Percentiles rank a stretch among this genome's conserved stretches.
These are phyloP conservation scores for Montipora capricornis DNA, from an alignment of 64 coral and sea anemone genomes.

Conservation along the genomic window DNA sequence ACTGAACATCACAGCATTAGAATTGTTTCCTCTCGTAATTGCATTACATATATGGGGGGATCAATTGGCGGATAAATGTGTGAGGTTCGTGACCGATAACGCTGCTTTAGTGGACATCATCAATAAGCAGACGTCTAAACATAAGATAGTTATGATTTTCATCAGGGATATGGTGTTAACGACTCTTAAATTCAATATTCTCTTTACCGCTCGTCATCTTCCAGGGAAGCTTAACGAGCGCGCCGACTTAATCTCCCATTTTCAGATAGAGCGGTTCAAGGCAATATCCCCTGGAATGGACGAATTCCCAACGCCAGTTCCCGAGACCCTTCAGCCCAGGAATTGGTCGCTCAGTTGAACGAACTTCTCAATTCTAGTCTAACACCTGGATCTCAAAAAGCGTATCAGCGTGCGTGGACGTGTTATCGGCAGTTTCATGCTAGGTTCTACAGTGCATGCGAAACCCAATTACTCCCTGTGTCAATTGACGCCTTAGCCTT, in stretches of 20 bases:
- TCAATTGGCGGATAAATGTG: constrained; percentile 5
- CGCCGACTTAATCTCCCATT: neutral
- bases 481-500: constrained; percentile 5
- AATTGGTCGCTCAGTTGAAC: constrained; percentile 20
- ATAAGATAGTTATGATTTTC: no score
- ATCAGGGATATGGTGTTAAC: no score
- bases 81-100: constrained; percentile 14
- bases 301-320: constrained; percentile 30
- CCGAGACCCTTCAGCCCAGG: constrained; percentile 27
- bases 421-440: constrained; percentile 8
- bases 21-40: constrained; percentile 48
- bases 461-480: neutral
- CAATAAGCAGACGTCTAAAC: neutral
- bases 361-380: constrained; percentile 15
- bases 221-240: constrained; percentile 28
- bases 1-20: constrained; percentile 43
- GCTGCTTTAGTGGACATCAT: neutral
- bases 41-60: constrained; percentile 20
- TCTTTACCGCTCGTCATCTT: constrained; percentile 36
- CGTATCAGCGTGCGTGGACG: neutral
- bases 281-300: constrained; percentile 41
- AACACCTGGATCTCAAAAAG: neutral
- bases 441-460: constrained; percentile 8
- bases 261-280: constrained; percentile 37
- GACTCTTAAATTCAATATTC: neutral